Evolutionary conservation across 2,888 invertebrate genomes (phyloP).

Genomic region (Gastrophysa polygoni): DNA sequence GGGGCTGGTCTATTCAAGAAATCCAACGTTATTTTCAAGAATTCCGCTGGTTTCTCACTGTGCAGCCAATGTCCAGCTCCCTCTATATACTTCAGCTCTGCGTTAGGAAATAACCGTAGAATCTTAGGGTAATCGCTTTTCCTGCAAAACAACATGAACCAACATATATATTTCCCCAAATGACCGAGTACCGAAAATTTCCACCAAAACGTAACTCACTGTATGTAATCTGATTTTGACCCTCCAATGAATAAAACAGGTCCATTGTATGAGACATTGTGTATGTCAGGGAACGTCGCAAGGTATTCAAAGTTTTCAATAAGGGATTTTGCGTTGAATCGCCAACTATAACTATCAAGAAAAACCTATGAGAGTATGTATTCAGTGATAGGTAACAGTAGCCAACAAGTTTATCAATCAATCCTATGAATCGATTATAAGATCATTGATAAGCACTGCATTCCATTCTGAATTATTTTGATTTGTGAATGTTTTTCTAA

Average conservation of each 20-base stretch:
- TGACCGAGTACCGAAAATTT: slow-evolving; percentile 23
- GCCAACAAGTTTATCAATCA: too few relatives aligned
- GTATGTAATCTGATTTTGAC: slow-evolving; percentile 78
- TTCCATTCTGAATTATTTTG: too few relatives aligned
- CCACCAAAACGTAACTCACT: slow-evolving; percentile 58
- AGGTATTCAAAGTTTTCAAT: slow-evolving; percentile 70
- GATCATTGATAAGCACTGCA: too few relatives aligned
- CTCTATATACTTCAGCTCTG: slow-evolving; percentile 71
- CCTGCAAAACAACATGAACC: slow-evolving; percentile 53
- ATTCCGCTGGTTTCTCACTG: slow-evolving; percentile 84
- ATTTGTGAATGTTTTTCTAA: too few relatives aligned
- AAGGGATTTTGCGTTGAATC: slow-evolving; percentile 78
- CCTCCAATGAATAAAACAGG: slow-evolving; percentile 87
- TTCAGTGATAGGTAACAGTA: too few relatives aligned
- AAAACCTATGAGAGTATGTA: not conserved
- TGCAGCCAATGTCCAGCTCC: slow-evolving; percentile 95
- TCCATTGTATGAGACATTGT: slow-evolving; percentile 56
- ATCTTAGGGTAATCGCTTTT: slow-evolving; percentile 67
- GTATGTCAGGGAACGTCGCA: slow-evolving; percentile 67
- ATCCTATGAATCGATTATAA: too few relatives aligned
- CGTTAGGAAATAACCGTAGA: slow-evolving; percentile 72
- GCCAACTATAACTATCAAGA: slow-evolving; percentile 69
- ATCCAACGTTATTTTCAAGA: slow-evolving; percentile 67
- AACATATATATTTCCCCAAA: too few relatives aligned
- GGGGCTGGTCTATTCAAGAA: slow-evolving; percentile 62